These are phyloP conservation scores for Tyrannus savana DNA, from an alignment of 2,113 vertebrate species.

Conservation along the genomic window DNA sequence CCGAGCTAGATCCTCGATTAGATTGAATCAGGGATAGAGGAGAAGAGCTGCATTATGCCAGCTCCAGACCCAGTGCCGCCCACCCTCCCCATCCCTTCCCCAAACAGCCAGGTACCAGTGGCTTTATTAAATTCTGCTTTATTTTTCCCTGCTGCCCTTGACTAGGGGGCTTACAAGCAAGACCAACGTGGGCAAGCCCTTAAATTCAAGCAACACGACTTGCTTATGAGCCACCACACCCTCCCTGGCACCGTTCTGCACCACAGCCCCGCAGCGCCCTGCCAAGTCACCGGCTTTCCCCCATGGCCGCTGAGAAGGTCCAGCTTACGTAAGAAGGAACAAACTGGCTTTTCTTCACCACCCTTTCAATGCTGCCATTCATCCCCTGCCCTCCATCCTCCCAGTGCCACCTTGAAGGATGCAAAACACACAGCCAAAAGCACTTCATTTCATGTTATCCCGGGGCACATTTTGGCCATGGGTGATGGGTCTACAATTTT, in stretches of 20 bases:
- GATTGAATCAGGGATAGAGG: background rate
- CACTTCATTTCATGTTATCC: background rate
- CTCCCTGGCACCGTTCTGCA: slow-evolving; percentile 1
- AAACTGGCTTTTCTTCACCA: slow-evolving; percentile 59
- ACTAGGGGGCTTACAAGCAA: background rate
- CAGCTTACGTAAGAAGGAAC: slow-evolving; percentile 49
- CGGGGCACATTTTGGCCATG: fast-evolving
- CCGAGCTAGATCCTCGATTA: background rate
- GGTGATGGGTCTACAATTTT: background rate
- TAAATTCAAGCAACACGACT: background rate
- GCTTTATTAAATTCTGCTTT: background rate
- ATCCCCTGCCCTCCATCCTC: slow-evolving; percentile 28
- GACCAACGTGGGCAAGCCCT: background rate
- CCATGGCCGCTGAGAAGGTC: background rate
- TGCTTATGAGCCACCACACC: background rate
- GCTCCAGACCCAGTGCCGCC: background rate
- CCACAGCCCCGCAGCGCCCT: slow-evolving; percentile 10
- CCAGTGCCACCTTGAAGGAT: slow-evolving; percentile 41
- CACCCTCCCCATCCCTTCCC: background rate
- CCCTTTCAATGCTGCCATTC: slow-evolving; percentile 65
- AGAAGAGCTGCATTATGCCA: background rate
- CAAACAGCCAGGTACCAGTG: background rate
- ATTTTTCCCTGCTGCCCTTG: background rate
- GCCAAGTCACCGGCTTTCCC: slow-evolving; percentile 51
- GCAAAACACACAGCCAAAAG: slow-evolving; percentile 6